Evolutionary conservation across 2,888 invertebrate species (phyloP).

Genomic region (Iselma pallidipennis): DNA sequence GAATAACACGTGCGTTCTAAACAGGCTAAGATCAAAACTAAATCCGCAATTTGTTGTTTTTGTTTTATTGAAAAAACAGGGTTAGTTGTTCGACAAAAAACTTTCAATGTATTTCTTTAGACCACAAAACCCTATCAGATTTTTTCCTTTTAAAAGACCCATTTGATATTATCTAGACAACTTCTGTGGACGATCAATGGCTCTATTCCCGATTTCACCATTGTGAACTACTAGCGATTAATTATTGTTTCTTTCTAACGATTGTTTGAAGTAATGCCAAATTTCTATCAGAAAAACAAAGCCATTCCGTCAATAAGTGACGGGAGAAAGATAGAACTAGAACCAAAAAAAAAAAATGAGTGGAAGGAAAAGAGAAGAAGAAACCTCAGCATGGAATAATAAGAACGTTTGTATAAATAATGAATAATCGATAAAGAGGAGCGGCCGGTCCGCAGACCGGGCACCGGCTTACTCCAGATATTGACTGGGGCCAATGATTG

Average conservation of each 20-base stretch:
- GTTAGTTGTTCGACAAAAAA: neutral
- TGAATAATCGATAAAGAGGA: conserved; percentile 56
- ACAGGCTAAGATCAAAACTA: neutral
- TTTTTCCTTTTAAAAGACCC: neutral
- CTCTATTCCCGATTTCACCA: too few species aligned
- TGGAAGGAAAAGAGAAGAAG: conserved; percentile 33
- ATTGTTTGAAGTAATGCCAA: conserved; percentile 14
- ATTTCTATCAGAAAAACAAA: conserved; percentile 43
- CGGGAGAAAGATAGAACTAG: neutral
- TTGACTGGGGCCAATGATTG: conserved; percentile 51
- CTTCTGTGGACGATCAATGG: neutral
- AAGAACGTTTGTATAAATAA: conserved; percentile 58
- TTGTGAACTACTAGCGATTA: neutral
- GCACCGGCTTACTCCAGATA: conserved; percentile 57
- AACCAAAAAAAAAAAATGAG: neutral
- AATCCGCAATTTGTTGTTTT: neutral
- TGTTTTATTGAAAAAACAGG: neutral
- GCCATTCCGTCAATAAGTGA: neutral
- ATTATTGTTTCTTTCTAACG: neutral
- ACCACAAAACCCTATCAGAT: neutral
- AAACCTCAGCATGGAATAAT: conserved; percentile 54
- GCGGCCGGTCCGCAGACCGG: conserved; percentile 45
- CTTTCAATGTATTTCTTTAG: neutral
- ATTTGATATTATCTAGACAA: conserved; percentile 1
- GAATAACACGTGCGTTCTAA: neutral